Evolutionary conservation across 2,888 invertebrate species (phyloP).

Genomic region (Phlogophora meticulosa): DNA sequence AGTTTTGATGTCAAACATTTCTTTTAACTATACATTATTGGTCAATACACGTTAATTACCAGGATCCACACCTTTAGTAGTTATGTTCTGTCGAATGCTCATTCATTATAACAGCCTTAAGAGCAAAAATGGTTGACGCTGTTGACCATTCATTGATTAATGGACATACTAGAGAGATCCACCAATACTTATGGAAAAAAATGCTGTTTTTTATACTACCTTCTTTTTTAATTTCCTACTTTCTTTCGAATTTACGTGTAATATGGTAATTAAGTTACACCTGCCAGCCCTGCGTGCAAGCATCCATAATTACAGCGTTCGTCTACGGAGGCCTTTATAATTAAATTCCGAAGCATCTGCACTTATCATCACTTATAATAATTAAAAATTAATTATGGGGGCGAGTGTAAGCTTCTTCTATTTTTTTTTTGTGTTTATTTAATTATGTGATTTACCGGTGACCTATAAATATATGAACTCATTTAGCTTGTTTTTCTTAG

Average conservation of each 20-base stretch:
- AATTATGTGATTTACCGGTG: constrained; percentile 40
- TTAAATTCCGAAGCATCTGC: constrained; percentile 78
- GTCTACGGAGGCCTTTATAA: constrained; percentile 69
- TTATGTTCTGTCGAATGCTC: neutral
- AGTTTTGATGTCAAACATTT: too few species aligned
- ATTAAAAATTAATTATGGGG: constrained; percentile 78
- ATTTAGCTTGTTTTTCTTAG: constrained; percentile 2
- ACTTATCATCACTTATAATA: constrained; percentile 79
- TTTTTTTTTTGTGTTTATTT: neutral
- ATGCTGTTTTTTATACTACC: neutral
- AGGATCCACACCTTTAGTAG: too few species aligned
- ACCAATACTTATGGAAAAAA: neutral
- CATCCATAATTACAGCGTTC: constrained; percentile 74
- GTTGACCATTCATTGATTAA: neutral
- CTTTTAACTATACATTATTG: too few species aligned
- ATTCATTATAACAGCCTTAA: neutral
- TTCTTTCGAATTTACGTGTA: constrained; percentile 11
- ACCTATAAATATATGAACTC: constrained; percentile 16
- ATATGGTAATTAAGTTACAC: constrained; percentile 27
- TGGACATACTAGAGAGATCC: neutral
- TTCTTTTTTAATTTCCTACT: constrained; percentile 9
- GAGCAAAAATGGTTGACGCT: neutral
- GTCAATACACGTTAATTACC: too few species aligned
- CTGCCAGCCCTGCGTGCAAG: constrained; percentile 53
- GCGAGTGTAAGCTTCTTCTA: constrained; percentile 49